These are phyloP conservation scores for Labeo rohita DNA, from an alignment of 2,113 vertebrate species.

Conservation along the genomic window DNA sequence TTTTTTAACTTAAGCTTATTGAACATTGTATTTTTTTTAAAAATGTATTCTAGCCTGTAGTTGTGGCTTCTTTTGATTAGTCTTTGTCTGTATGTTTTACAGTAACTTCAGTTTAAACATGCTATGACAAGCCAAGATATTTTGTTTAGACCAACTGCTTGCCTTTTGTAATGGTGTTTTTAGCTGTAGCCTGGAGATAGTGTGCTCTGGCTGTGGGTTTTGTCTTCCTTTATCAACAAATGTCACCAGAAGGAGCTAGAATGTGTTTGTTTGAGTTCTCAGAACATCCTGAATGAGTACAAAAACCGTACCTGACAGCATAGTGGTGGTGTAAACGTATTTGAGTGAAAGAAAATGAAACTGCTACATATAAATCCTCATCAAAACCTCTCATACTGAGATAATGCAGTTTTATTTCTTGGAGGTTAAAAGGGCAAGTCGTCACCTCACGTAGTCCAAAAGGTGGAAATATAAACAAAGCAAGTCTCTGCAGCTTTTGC, in stretches of 20 bases:
- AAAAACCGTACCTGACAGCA: not conserved
- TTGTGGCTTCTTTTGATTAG: slow-evolving; percentile 50
- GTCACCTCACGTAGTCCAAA: not conserved
- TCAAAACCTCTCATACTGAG: not conserved
- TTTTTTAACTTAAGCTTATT: not conserved
- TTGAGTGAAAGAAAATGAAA: not conserved
- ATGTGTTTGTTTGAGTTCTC: slow-evolving; percentile 15
- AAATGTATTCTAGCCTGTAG: slow-evolving; percentile 32
- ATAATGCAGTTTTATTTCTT: not conserved
- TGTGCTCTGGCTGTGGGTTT: slow-evolving; percentile 23
- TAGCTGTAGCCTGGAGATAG: slow-evolving; percentile 43
- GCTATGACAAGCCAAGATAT: slow-evolving; percentile 59
- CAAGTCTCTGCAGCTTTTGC: not conserved
- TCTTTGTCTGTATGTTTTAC: slow-evolving; percentile 33
- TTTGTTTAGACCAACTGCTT: slow-evolving; percentile 52
- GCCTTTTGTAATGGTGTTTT: slow-evolving; percentile 44
- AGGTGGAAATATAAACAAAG: not conserved
- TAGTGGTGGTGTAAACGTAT: not conserved
- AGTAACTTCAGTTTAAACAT: slow-evolving; percentile 46
- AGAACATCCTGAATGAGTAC: slow-evolving; percentile 7
- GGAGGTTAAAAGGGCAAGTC: not conserved
- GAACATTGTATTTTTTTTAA: slow-evolving; percentile 4
- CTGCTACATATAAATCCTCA: not conserved
- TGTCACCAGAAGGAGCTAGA: slow-evolving; percentile 35
- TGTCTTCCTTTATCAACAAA: slow-evolving; percentile 43